phyloP scores from a whole-genome alignment of 2,797 vertebrate species.

The Philypnodon macrostomus region DNA sequence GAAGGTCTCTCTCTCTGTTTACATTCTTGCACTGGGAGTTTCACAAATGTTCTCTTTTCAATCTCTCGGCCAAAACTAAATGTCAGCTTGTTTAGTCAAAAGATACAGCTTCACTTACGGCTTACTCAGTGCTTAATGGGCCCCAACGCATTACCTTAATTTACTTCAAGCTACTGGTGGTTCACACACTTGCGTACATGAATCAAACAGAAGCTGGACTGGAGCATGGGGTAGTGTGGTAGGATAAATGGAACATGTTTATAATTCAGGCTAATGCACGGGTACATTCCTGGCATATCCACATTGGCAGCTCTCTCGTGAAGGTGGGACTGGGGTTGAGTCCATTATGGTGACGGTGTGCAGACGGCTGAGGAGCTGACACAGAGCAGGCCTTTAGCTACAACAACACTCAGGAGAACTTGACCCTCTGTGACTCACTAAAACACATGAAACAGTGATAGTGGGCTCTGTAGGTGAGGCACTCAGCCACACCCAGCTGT shows the following conservation, averaged over 20 bases:
- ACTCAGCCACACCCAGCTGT: no score
- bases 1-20: conserved; percentile 78
- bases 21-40: conserved; percentile 81
- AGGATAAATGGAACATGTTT: conserved; percentile 68
- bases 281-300: conserved; percentile 78
- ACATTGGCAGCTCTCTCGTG: conserved; percentile 63
- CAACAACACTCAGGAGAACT: conserved; percentile 55
- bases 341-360: conserved; percentile 82
- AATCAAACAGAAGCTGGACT: conserved; percentile 6
- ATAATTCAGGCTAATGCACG: conserved; percentile 73
- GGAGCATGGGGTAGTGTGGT: conserved; percentile 56
- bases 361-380: conserved; percentile 78
- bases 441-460: no score
- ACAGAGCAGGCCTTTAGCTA: conserved; percentile 70
- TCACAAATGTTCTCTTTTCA: conserved; percentile 64
- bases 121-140: no score
- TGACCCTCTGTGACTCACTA: conserved; percentile 43
- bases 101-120: conserved; percentile 20
- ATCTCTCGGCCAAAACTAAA: conserved; percentile 52
- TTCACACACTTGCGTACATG: no score
- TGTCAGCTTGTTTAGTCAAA: conserved; percentile 58
- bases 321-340: conserved; percentile 71
- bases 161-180: no score
- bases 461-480: no score
- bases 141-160: no score